Evolutionary conservation across 2,888 invertebrate species (phyloP).

Genomic region (Melanophora roralis): DNA sequence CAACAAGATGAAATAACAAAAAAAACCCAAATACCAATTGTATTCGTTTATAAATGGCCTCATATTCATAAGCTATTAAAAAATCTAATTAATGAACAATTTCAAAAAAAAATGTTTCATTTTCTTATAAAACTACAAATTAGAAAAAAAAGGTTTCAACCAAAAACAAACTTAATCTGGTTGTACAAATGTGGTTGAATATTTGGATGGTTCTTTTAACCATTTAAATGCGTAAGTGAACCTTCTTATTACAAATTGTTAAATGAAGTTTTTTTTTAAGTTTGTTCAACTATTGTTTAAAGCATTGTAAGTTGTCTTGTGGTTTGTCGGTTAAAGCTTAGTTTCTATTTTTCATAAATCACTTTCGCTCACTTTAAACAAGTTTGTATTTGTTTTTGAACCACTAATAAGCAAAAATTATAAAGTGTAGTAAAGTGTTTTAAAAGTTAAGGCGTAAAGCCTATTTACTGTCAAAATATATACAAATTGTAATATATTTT

Average conservation of each 20-base stretch:
- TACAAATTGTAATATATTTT: background rate
- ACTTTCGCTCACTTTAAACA: no score
- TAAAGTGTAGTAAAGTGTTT: no score
- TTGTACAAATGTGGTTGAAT: background rate
- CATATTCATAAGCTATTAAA: background rate
- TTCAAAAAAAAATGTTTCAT: background rate
- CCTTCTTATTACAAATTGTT: slow-evolving; percentile 16
- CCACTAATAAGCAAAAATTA: no score
- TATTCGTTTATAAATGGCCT: slow-evolving; percentile 60
- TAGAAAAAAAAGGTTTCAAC: background rate
- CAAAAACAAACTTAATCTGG: background rate
- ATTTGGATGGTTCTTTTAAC: background rate
- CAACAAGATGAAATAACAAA: background rate
- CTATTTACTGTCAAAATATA: background rate
- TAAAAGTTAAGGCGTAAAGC: no score
- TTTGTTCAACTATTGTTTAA: slow-evolving; percentile 35
- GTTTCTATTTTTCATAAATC: no score
- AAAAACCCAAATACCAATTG: slow-evolving; percentile 19
- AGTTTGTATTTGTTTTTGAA: background rate
- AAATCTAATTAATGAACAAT: slow-evolving; percentile 41
- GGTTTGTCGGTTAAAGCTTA: background rate
- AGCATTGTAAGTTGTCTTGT: background rate
- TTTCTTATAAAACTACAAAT: background rate
- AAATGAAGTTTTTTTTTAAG: slow-evolving; percentile 25
- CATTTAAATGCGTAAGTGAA: background rate